Base-by-base conservation (phyloP, 2,888 invertebrate species). In the Margaritifera margaritifera region DNA sequence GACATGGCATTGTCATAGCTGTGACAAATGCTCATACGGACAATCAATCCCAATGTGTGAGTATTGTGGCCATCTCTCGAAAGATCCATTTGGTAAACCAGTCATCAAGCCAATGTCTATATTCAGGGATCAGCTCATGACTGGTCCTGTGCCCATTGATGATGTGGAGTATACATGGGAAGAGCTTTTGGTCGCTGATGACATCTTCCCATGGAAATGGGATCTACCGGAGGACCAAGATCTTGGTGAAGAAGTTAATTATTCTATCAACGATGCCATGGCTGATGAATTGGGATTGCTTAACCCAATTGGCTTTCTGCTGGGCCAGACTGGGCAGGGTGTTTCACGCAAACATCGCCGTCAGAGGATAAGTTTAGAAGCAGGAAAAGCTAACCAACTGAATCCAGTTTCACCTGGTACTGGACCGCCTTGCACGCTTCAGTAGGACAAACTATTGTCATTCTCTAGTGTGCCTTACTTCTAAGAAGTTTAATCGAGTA, bases 101-200 rank as follows among this genome's bases (percentile, higher is more conserved):
- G 62, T 77, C 22, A 72, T 77, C 25, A 77, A 77, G 59, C 77
- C 77, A 56, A 65, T 77, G 42, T 77, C 77, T 52, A 71, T 77
- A 61, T 74, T 72, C 65, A 72, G 66, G 65, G 64, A 69, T 53
- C 68, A 77, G 59, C 51, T 63, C 50, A 65, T 25, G 18, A 53
- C 24, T 2, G 74, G 77, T 22, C 64, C 62, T 8, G 51, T 77
- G 20, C 59, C 42, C 18, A 8, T 64, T n/a, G 74, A 74, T 27
- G 62, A 62, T 52, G 56, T 70, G 6, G 74, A 72, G 52, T 31
- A 62, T 20, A 60, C 70, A 55, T 77, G 77, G 77, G 6, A 25
- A 20, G 22, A 24, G 8, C 66, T 72, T 18, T 51, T 77, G n/a
- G 61, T 72, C 2, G 59, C 64, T 27, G 66, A 66, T 62, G 74